Evolutionary conservation across 2,113 vertebrate genomes (phyloP), one percentile per base, ranked within the genome.

Genomic region (Arvicanthis niloticus): DNA sequence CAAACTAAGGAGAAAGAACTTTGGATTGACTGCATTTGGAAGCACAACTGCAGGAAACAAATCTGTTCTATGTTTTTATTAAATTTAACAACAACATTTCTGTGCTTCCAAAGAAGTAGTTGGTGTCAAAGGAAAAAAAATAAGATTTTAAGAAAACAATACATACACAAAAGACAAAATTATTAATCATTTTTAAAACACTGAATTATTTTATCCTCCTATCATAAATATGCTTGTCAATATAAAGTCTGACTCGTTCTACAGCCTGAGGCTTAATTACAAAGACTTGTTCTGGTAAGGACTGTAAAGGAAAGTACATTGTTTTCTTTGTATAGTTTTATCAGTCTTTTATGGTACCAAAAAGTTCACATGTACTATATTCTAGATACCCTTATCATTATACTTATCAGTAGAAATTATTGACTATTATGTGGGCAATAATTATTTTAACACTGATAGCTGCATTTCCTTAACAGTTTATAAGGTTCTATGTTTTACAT

Each of bases 21-120:
- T 93, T 77, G 56, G 70, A 51, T 91, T 26, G 15, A 51, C 37
- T 84, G 56, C 4, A 75, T 95, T 95, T 93, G 72, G 53, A 31
- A 88, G 73, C 31, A 80, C 53, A 91, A 7, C 37, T 56, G 16
- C n/a, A 92, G 60, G 72, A 94, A 97, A 82, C 12, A 91, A 95
- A 91, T 77, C n/a, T 24, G 4, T 62, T 94, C 88, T 60, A 88
- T 15, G 56, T 73, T 92, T 80, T 72, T 85, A 72, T 93, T 90
- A 76, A 95, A n/a, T 1, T 81, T 92, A 84, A 94, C 48, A 62
- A 73, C 77, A 70, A 10, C 51, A 24, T 94, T 29, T 17, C 48
- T 76, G 7, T 86, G 45, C 7, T 31, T 88, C 7, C 3, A 45
- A 75, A 95, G 93, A 96, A 3, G 40, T 70, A 17, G 16, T 53